A percentile compares a stretch with the other conserved stretches of the same genome.
Conservation (phyloP, 37 sponge, comb jelly and placozoan species). For the Oscarella lobularis region DNA sequence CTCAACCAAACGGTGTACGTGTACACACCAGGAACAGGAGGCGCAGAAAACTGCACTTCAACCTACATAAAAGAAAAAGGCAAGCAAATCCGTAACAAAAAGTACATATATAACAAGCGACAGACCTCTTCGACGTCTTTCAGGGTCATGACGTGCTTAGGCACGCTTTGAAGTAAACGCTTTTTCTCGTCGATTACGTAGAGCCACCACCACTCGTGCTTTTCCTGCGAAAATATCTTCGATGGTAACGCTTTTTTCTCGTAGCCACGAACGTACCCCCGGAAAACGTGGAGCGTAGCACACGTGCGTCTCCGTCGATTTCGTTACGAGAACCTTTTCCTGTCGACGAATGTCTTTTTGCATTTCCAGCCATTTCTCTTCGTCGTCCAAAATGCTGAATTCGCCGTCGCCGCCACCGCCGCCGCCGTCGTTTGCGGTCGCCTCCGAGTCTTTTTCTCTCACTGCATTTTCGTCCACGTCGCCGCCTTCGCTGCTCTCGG, state of each 20-base stretch:
- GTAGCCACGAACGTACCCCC: constrained; percentile 16
- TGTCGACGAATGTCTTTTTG: constrained; percentile 41
- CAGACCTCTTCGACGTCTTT: constrained; percentile 33
- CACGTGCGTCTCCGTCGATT: constrained; percentile 34
- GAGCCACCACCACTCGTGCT: constrained; percentile 89
- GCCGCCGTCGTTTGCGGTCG: background rate
- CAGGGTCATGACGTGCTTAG: constrained; percentile 51
- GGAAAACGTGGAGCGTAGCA: constrained; percentile 80
- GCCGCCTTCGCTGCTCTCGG: background rate
- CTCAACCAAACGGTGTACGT: constrained; percentile 46
- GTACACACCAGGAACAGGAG: constrained; percentile 28
- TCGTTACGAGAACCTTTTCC: constrained; percentile 16
- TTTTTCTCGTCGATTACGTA: constrained; percentile 59
- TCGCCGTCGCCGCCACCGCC: constrained; percentile 28
- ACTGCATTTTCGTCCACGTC: background rate
- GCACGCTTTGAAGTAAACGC: constrained; percentile 33
- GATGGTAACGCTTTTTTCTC: background rate
- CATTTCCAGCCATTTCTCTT: constrained; percentile 66
- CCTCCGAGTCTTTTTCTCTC: constrained; percentile 1
- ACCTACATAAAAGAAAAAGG: constrained; percentile 5
- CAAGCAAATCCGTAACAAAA: background rate
- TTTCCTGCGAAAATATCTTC: constrained; percentile 39
- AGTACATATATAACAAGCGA: no score
- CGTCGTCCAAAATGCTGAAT: background rate
- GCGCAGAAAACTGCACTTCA: constrained; percentile 41